Evolutionary conservation across 2,797 vertebrate genomes (phyloP).

Genomic region (Typhlichthys eigenmanni): DNA sequence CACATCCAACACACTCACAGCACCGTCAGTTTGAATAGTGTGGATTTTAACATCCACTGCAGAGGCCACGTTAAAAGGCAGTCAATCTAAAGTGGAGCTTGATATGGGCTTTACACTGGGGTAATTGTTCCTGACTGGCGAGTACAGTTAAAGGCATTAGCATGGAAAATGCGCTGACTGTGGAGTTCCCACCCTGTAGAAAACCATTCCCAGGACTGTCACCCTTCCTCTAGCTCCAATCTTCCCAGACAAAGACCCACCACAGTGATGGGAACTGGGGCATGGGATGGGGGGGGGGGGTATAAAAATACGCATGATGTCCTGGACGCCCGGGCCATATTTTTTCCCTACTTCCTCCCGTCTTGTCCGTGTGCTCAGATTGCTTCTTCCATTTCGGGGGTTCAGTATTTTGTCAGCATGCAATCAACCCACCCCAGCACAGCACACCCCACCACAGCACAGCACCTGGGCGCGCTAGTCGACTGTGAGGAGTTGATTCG

Average conservation of each 20-base stretch:
- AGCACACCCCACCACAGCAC: neutral
- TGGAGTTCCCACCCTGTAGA: conserved; percentile 49
- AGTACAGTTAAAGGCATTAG: conserved; percentile 49
- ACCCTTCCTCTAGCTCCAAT: conserved; percentile 52
- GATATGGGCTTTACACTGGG: conserved; percentile 48
- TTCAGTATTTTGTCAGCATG: conserved; percentile 34
- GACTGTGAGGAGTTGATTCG: too few species aligned
- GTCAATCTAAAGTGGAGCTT: conserved; percentile 32
- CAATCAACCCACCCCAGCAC: neutral
- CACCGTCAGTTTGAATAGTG: too few species aligned
- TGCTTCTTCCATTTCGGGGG: conserved; percentile 34
- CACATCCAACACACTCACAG: too few species aligned
- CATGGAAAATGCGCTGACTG: conserved; percentile 66
- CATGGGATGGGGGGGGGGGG: conserved; percentile 61
- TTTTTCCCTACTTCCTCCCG: conserved; percentile 28
- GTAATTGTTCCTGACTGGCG: conserved; percentile 27
- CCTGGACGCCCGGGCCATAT: conserved; percentile 26
- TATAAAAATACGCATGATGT: conserved; percentile 45
- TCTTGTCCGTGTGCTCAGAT: conserved; percentile 33
- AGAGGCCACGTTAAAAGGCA: conserved; percentile 5
- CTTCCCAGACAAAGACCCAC: conserved; percentile 61
- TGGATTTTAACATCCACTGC: too few species aligned
- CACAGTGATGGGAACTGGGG: conserved; percentile 62
- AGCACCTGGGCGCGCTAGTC: neutral
- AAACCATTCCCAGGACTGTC: conserved; percentile 24